Conservation (phyloP, 2,797 vertebrate genomes). For the Sandelia bainsii region DNA sequence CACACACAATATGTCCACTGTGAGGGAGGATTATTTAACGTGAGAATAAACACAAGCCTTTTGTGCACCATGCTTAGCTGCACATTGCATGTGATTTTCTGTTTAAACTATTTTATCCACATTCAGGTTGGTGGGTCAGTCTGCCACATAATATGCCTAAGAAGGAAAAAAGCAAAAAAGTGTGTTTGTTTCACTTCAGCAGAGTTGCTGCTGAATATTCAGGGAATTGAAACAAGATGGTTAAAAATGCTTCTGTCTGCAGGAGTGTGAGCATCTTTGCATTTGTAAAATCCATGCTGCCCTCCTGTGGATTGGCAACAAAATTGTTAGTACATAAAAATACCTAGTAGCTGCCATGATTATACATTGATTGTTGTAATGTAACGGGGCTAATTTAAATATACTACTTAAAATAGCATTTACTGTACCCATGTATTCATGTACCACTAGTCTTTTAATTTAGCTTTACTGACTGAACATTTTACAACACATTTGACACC, state of each 20-base stretch:
- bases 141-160: constrained; percentile 25
- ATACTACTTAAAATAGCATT: neutral
- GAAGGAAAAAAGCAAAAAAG: neutral
- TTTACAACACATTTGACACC: too few relatives aligned
- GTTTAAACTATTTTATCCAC: constrained; percentile 59
- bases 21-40: too few relatives aligned
- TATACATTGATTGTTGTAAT: neutral
- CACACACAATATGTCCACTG: too few relatives aligned
- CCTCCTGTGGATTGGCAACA: constrained; percentile 70
- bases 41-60: constrained; percentile 11
- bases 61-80: constrained; percentile 1
- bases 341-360: neutral
- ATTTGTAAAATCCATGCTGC: constrained; percentile 66
- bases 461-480: neutral
- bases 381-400: neutral
- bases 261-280: constrained; percentile 4
- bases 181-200: constrained; percentile 35
- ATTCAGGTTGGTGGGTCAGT: constrained; percentile 31
- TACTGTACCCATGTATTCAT: too few relatives aligned
- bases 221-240: constrained; percentile 70
- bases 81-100: constrained; percentile 33
- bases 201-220: constrained; percentile 38
- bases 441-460: neutral
- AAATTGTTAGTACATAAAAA: constrained; percentile 9
- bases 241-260: constrained; percentile 14